Conservation (phyloP, 2,113 vertebrate genomes). For the Aegotheles bennettii region DNA sequence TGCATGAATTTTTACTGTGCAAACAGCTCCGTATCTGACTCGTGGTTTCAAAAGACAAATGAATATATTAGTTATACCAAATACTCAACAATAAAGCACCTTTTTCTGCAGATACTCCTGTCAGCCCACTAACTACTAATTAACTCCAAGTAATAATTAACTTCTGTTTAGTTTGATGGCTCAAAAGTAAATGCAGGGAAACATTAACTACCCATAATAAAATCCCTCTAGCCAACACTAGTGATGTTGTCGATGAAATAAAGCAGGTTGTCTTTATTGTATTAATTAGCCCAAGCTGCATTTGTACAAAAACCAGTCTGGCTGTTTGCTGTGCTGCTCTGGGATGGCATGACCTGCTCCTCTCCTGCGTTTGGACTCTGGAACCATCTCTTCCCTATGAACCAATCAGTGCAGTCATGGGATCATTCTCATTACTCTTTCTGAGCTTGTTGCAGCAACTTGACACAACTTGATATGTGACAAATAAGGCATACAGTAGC, state of each 20-base stretch:
- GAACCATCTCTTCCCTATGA: not conserved
- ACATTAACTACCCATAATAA: not conserved
- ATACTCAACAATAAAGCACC: not conserved
- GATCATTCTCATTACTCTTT: not conserved
- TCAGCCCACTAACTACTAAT: not conserved
- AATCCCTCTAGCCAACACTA: not conserved
- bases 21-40: not conserved
- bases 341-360: not conserved
- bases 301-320: not conserved
- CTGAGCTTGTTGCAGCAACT: not conserved
- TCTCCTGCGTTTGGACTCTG: not conserved
- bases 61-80: not conserved
- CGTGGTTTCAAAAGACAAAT: not conserved
- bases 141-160: not conserved
- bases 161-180: not conserved
- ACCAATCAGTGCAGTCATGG: fast-evolving
- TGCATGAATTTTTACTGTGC: not conserved
- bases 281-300: not conserved
- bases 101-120: not conserved
- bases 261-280: not conserved
- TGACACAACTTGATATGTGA: not conserved
- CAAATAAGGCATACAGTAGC: not conserved
- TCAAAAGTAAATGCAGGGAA: not conserved
- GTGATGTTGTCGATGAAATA: not conserved
- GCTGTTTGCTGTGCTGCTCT: not conserved